phyloP scores from a whole-genome alignment of 2,888 invertebrate species.

The Gisinianus flammeolus region DNA sequence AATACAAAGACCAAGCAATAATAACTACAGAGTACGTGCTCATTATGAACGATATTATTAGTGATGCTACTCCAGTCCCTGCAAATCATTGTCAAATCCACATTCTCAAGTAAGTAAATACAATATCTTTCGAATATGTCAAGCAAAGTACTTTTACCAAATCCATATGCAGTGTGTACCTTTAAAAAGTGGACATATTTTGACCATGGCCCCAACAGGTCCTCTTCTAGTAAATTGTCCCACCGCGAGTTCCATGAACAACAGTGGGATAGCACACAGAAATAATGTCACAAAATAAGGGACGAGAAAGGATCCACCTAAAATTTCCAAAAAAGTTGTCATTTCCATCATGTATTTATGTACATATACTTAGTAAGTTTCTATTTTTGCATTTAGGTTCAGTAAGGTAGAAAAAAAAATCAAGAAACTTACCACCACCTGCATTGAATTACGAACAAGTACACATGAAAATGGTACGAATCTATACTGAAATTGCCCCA shows the following conservation, averaged over 20 bases:
- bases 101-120: background rate
- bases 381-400: background rate
- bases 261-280: constrained; percentile 87
- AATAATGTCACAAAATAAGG: constrained; percentile 92
- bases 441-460: constrained; percentile 4
- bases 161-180: constrained; percentile 65
- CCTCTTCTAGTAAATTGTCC: constrained; percentile 93
- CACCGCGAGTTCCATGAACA: constrained; percentile 91
- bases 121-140: background rate
- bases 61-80: constrained; percentile 93
- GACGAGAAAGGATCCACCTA: constrained; percentile 88
- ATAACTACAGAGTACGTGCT: constrained; percentile 95
- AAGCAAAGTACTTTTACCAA: background rate
- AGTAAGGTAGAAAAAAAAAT: background rate
- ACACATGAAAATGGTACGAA: background rate
- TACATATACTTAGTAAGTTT: background rate
- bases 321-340: background rate
- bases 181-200: constrained; percentile 91
- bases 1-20: constrained; percentile 92
- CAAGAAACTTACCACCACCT: constrained; percentile 16
- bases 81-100: constrained; percentile 58
- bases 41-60: constrained; percentile 92
- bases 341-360: background rate
- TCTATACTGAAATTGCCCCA: background rate
- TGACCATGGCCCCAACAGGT: constrained; percentile 87